A percentile compares a stretch with the other conserved stretches of the same genome.
Conservation (phyloP, 2,113 vertebrate genomes). For the Hemibagrus wyckioides region DNA sequence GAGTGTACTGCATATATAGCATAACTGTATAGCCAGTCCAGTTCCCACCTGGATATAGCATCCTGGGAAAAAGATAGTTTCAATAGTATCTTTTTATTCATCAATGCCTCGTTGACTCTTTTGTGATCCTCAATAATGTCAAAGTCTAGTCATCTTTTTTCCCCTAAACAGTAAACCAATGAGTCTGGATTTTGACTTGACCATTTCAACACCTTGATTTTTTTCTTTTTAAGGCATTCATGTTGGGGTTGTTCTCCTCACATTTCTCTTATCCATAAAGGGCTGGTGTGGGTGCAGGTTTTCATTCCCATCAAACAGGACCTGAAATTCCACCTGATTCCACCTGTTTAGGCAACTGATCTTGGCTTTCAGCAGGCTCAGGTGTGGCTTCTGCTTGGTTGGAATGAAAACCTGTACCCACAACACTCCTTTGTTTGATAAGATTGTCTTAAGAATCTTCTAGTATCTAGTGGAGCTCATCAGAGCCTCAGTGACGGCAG, state of each 20-base stretch:
- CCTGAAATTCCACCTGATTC: too few relatives aligned
- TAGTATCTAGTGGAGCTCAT: not conserved
- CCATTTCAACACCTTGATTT: not conserved
- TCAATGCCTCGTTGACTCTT: not conserved
- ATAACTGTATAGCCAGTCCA: not conserved
- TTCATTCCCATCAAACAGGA: too few relatives aligned
- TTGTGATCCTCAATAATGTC: not conserved
- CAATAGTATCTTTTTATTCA: not conserved
- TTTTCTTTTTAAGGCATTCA: not conserved
- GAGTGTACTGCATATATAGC: not conserved
- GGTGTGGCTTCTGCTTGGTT: too few relatives aligned
- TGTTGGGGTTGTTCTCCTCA: too few relatives aligned
- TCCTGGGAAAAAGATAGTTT: not conserved
- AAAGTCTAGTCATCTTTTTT: not conserved
- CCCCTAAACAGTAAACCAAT: not conserved
- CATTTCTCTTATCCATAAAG: too few relatives aligned
- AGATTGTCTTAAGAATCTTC: not conserved
- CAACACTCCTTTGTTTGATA: too few relatives aligned
- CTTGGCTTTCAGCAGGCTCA: too few relatives aligned
- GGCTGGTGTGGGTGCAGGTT: too few relatives aligned
- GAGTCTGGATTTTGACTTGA: not conserved
- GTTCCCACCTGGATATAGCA: not conserved
- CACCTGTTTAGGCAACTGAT: too few relatives aligned
- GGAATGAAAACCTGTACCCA: too few relatives aligned
- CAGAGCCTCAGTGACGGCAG: not conserved